A percentile compares a stretch with the other conserved stretches of the same genome.
Conservation (phyloP, 2,888 invertebrate genomes). For the Diarsia rubi region DNA sequence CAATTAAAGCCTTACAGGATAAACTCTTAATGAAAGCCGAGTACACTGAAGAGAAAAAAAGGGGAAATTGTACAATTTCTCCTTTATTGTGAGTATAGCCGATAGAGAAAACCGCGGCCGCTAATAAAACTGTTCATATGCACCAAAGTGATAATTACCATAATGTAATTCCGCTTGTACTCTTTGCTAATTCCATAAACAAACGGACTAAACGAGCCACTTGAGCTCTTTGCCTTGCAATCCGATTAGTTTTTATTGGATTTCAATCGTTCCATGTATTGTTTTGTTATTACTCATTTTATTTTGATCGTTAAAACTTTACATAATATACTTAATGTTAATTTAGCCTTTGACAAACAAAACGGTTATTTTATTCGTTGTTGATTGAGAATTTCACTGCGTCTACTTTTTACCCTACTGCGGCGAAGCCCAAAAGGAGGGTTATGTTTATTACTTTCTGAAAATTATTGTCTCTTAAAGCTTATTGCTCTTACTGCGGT, state of each 20-base stretch:
- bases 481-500: too few relatives aligned
- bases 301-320: slow-evolving; percentile 41
- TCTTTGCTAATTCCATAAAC: slow-evolving; percentile 59
- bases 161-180: slow-evolving; percentile 56
- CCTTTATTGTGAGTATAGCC: slow-evolving; percentile 30
- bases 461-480: background rate
- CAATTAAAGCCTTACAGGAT: slow-evolving; percentile 16
- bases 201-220: slow-evolving; percentile 38
- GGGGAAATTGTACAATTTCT: background rate
- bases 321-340: slow-evolving; percentile 25
- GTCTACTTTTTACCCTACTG: too few relatives aligned
- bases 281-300: slow-evolving; percentile 50
- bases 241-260: slow-evolving; percentile 52
- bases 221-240: slow-evolving; percentile 44
- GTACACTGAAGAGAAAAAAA: slow-evolving; percentile 30
- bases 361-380: slow-evolving; percentile 8
- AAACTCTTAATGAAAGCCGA: slow-evolving; percentile 35
- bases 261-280: slow-evolving; percentile 44
- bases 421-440: too few relatives aligned
- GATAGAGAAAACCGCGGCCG: slow-evolving; percentile 51
- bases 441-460: background rate
- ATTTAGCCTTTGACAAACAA: slow-evolving; percentile 19
- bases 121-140: slow-evolving; percentile 59
- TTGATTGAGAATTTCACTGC: too few relatives aligned
- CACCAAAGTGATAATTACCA: slow-evolving; percentile 55